These are phyloP conservation scores for Caenorhabditis parvicauda DNA, from an alignment of 2,888 invertebrate genomes.

Conservation along the genomic window DNA sequence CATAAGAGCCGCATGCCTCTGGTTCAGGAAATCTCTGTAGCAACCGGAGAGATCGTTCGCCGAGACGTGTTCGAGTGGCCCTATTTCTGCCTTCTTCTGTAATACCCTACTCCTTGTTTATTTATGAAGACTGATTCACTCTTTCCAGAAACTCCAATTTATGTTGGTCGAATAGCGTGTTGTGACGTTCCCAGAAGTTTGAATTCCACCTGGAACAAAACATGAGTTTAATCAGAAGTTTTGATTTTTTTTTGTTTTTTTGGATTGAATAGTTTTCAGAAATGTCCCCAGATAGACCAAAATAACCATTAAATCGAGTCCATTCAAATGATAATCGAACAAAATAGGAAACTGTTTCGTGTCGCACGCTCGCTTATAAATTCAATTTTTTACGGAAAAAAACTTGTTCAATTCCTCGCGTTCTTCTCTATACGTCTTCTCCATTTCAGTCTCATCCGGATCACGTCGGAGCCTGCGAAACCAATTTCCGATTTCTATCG, in stretches of 20 bases:
- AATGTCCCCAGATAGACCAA: no score
- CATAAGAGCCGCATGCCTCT: conserved; percentile 37
- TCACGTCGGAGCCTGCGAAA: conserved; percentile 46
- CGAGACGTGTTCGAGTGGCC: conserved; percentile 47
- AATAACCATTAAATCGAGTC: no score
- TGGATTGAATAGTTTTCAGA: background rate
- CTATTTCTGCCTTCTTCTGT: conserved; percentile 45
- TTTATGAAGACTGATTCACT: conserved; percentile 1
- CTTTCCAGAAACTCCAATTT: conserved; percentile 36
- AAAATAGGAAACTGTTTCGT: no score
- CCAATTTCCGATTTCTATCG: background rate
- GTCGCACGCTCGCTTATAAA: no score
- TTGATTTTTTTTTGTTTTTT: background rate
- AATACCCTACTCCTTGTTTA: conserved; percentile 9
- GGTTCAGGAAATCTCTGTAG: conserved; percentile 53
- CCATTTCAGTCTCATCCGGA: conserved; percentile 48
- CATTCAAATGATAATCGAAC: no score
- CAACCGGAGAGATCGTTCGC: conserved; percentile 56
- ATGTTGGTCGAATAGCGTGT: conserved; percentile 44
- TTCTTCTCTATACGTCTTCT: conserved; percentile 43
- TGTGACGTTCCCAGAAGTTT: conserved; percentile 57
- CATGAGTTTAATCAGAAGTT: background rate
- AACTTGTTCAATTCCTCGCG: conserved; percentile 51
- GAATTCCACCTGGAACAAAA: conserved; percentile 44
- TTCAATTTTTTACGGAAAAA: background rate